Evolutionary conservation across 1,140 invertebrate species (phyloP).

Genomic region (Brevipalpus yothersi): DNA sequence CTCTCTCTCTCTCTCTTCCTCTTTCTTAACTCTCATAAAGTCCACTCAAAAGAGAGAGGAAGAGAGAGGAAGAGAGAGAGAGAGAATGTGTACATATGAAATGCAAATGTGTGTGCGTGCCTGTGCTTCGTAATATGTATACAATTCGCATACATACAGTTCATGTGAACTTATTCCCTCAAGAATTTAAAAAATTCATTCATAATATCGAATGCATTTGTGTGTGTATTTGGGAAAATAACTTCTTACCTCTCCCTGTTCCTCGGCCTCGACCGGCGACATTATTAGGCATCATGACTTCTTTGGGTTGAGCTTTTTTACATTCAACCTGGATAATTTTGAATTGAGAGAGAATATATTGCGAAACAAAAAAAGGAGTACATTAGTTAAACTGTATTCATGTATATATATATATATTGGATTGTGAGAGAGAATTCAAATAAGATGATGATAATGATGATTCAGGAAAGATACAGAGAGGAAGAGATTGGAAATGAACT

Average conservation of each 20-base stretch:
- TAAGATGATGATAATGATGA: not conserved
- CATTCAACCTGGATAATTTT: conserved; percentile 70
- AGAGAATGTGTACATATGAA: not conserved
- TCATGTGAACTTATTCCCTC: too few relatives aligned
- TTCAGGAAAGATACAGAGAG: not conserved
- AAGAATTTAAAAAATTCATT: not conserved
- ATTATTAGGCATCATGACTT: conserved; percentile 70
- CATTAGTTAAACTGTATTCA: not conserved
- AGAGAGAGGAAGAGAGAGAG: not conserved
- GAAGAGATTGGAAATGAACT: not conserved
- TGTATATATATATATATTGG: not conserved
- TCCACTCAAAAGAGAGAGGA: not conserved
- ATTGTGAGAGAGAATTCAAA: not conserved
- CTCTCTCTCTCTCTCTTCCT: too few relatives aligned
- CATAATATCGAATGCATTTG: not conserved
- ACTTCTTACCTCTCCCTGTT: conserved; percentile 9
- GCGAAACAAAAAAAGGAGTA: not conserved
- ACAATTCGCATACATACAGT: too few relatives aligned
- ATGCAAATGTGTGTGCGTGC: too few relatives aligned
- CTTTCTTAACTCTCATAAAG: too few relatives aligned
- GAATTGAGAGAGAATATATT: not conserved
- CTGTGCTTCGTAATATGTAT: too few relatives aligned
- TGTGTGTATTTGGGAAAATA: conserved; percentile 15
- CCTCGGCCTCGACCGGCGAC: conserved; percentile 12
- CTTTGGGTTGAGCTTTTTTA: conserved; percentile 98